phyloP scores from a whole-genome alignment of 30 jellyfish, hydroid and myxozoan species.

The Aurelia aurita region DNA sequence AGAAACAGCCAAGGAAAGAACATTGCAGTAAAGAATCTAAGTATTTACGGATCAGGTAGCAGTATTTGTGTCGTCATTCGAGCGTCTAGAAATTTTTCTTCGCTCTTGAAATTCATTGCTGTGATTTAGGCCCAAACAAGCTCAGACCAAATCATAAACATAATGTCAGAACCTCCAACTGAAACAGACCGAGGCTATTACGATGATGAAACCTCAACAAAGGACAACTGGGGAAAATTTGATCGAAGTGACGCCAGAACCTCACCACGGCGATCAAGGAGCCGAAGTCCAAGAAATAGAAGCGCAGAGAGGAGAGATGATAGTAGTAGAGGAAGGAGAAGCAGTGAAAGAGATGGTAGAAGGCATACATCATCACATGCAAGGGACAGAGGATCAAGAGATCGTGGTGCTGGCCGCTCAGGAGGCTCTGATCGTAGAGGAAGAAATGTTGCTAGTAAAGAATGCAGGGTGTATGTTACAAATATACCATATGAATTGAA shows the following conservation, averaged over 20 bases:
- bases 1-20: too few relatives aligned
- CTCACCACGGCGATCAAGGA: slow-evolving; percentile 17
- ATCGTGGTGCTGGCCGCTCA: slow-evolving; percentile 45
- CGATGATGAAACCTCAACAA: slow-evolving; percentile 39
- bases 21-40: too few relatives aligned
- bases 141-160: too few relatives aligned
- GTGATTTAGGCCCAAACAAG: too few relatives aligned
- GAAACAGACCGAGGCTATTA: neutral
- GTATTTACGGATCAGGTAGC: too few relatives aligned
- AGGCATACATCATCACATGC: slow-evolving; percentile 1
- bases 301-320: slow-evolving; percentile 39
- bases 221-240: slow-evolving; percentile 8
- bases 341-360: slow-evolving; percentile 44
- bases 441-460: slow-evolving; percentile 71
- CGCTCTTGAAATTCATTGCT: too few relatives aligned
- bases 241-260: slow-evolving; percentile 21
- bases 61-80: too few relatives aligned
- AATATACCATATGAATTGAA: slow-evolving; percentile 85
- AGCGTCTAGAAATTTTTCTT: too few relatives aligned
- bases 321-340: slow-evolving; percentile 52
- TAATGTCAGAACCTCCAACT: neutral
- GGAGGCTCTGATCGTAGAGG: slow-evolving; percentile 40
- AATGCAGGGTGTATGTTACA: slow-evolving; percentile 92
- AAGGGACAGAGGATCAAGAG: slow-evolving; percentile 33
- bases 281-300: slow-evolving; percentile 52